phyloP scores from a whole-genome alignment of 2,888 invertebrate species.

The Agonum fuliginosum region DNA sequence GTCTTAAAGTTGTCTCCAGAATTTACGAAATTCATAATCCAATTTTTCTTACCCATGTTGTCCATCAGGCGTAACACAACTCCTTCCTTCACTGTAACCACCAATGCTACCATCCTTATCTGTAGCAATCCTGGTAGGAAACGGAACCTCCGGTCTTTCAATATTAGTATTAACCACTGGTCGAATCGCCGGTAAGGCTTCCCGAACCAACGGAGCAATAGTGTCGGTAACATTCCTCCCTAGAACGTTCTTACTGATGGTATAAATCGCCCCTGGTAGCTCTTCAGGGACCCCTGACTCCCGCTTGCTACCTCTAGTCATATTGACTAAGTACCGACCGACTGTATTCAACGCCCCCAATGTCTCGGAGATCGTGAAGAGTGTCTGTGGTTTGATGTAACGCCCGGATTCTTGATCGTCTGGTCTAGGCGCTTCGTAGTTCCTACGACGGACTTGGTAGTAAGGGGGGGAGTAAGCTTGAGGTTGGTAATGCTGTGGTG shows the following conservation, averaged over 20 bases:
- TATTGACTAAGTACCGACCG: constrained; percentile 89
- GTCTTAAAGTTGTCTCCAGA: not conserved
- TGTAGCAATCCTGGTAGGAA: constrained; percentile 62
- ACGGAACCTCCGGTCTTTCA: constrained; percentile 58
- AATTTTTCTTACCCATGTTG: constrained; percentile 76
- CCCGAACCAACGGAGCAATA: constrained; percentile 83
- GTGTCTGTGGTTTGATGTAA: constrained; percentile 71
- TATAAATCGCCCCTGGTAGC: constrained; percentile 84
- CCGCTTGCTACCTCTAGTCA: constrained; percentile 77
- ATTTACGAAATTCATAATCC: not conserved
- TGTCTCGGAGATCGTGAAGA: constrained; percentile 77
- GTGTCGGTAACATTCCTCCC: constrained; percentile 87
- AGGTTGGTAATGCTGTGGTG: not conserved
- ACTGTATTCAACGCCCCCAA: constrained; percentile 90
- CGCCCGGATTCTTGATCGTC: constrained; percentile 67
- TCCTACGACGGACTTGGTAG: constrained; percentile 25
- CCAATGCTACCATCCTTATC: not conserved
- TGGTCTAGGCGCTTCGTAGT: constrained; percentile 39
- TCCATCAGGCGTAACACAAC: constrained; percentile 89
- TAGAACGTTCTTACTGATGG: constrained; percentile 86
- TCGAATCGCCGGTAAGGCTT: constrained; percentile 67
- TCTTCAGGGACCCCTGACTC: constrained; percentile 73
- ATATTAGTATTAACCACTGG: constrained; percentile 60
- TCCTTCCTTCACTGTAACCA: constrained; percentile 69
- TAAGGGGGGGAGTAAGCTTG: not conserved